Evolutionary conservation across 2,113 vertebrate species (phyloP).

Genomic region (Pangasianodon hypophthalmus): DNA sequence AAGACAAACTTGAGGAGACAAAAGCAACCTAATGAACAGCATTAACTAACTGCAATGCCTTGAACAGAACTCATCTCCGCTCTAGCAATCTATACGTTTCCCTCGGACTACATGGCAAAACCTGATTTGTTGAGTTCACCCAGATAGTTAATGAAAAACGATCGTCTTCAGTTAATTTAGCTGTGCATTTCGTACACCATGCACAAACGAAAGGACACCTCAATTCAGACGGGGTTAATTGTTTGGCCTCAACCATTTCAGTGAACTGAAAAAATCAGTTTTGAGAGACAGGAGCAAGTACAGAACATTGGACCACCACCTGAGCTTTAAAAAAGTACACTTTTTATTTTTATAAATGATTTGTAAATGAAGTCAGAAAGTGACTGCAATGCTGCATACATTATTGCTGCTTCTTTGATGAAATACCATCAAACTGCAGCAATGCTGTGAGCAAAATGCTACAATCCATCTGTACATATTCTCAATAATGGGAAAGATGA

Average conservation of each 20-base stretch:
- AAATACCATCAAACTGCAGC: background rate
- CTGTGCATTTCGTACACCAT: conserved; percentile 5
- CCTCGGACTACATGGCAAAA: background rate
- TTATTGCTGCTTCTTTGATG: background rate
- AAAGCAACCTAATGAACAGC: background rate
- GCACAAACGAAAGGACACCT: background rate
- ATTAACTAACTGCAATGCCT: background rate
- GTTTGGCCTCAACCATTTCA: background rate
- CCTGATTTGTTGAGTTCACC: background rate
- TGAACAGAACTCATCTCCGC: background rate
- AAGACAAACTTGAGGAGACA: background rate
- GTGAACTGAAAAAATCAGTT: background rate
- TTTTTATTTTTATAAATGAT: background rate
- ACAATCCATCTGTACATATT: background rate
- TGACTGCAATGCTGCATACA: background rate
- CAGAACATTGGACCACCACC: background rate
- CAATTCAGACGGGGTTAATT: conserved; percentile 27
- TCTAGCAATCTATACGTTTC: background rate
- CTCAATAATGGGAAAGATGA: background rate
- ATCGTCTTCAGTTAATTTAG: background rate
- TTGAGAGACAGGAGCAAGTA: background rate
- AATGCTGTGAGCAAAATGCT: background rate
- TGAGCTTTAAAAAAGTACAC: background rate
- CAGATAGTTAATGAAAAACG: background rate
- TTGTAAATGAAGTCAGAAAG: background rate